phyloP scores from a whole-genome alignment of 2,797 vertebrate species.

The Gila robusta region DNA sequence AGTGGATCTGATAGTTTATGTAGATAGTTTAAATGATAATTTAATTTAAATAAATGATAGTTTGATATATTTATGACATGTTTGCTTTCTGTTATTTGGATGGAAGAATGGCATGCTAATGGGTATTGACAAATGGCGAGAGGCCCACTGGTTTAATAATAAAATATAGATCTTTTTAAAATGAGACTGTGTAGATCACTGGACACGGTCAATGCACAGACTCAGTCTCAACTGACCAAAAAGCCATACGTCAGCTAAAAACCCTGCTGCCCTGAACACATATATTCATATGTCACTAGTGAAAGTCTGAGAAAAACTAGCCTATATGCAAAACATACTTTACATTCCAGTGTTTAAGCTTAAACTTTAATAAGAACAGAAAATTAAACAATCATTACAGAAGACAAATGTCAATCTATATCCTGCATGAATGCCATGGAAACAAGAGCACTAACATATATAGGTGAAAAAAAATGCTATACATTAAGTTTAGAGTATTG shows the following conservation, averaged over 20 bases:
- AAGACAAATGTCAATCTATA: slow-evolving; percentile 8
- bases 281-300: background rate
- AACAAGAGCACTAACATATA: slow-evolving; percentile 21
- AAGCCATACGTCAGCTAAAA: slow-evolving; percentile 38
- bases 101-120: slow-evolving; percentile 64
- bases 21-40: too few species aligned
- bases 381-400: slow-evolving; percentile 6
- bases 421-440: slow-evolving; percentile 41
- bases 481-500: background rate
- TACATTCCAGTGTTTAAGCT: background rate
- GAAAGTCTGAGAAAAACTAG: background rate
- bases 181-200: slow-evolving; percentile 73
- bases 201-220: slow-evolving; percentile 61
- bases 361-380: background rate
- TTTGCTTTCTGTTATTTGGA: slow-evolving; percentile 65
- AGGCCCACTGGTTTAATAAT: slow-evolving; percentile 69
- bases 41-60: too few species aligned
- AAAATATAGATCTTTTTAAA: slow-evolving; percentile 76
- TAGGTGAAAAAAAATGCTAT: background rate
- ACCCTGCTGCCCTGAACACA: background rate
- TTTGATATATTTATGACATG: slow-evolving; percentile 55
- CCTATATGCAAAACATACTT: background rate
- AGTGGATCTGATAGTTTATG: slow-evolving; percentile 24
- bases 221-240: slow-evolving; percentile 48
- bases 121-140: slow-evolving; percentile 63